Percentiles rank a stretch among this genome's conserved stretches.
phyloP scores from a whole-genome alignment of 2,113 vertebrate genomes.

The Hippopotamus amphibius region DNA sequence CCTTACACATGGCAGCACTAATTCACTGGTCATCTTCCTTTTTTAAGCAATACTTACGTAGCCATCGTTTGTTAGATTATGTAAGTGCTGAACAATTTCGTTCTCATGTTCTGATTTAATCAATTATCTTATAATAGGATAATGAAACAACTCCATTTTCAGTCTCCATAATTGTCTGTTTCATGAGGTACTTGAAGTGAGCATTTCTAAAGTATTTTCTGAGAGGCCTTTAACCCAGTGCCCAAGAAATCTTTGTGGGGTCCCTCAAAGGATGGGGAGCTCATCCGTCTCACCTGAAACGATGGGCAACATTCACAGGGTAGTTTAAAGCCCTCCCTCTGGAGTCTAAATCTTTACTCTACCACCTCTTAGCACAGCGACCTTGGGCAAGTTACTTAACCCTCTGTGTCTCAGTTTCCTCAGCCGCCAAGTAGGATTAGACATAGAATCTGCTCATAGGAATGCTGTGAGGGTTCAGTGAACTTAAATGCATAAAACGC shows the following conservation, averaged over 20 bases:
- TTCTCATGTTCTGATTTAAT: background rate
- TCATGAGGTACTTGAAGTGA: background rate
- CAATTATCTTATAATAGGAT: background rate
- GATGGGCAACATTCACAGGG: background rate
- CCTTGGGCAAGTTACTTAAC: background rate
- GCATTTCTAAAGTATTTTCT: background rate
- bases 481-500: background rate
- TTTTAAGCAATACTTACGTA: background rate
- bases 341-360: background rate
- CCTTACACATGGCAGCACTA: background rate
- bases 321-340: background rate
- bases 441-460: background rate
- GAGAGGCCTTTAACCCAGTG: background rate
- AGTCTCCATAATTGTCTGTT: background rate
- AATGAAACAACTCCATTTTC: background rate
- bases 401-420: background rate
- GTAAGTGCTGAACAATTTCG: background rate
- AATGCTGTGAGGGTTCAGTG: background rate
- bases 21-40: background rate
- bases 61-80: background rate
- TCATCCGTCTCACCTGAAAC: background rate
- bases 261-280: background rate
- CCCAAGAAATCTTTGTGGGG: background rate
- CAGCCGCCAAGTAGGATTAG: background rate
- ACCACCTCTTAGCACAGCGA: accelerated